Base-by-base conservation (phyloP, 2,888 invertebrate species). In the Pachycephus smyrnensis region DNA sequence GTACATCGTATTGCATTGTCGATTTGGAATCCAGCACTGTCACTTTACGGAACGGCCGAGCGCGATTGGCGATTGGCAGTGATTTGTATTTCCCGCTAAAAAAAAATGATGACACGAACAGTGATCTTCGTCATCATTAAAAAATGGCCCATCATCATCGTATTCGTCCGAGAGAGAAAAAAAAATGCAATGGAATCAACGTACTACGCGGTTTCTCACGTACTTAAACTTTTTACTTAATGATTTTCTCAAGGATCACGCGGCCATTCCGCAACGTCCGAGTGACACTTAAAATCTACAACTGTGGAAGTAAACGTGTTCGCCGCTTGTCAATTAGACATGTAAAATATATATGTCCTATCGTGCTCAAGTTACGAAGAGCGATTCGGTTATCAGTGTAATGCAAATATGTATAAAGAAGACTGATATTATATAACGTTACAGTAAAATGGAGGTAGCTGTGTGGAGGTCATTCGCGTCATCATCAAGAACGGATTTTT, bases 1-100 rank as follows among this genome's bases (percentile, higher is more conserved):
- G 88, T 90, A 91, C 90, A 91, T 90, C 83, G 86, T 91, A 89
- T 90, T 90, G 90, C 90, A 91, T 90, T 89, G 88, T 88, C 83
- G 87, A 88, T 91, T 90, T 90, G 89, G 89, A 90, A 89, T 90
- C 87, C 86, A 87, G 86, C 88, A 85, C 83, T 86, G 82, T 84
- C 86, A 79, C 83, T 75, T 84, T 81, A 84, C 84, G 81, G 83
- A 85, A 84, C 85, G 85, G 84, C 82, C 88, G 86, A 86, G 87
- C 85, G 81, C 76, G 75, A 74, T 32, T 68, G 76, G 75, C 36
- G 73, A 77, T 83, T 88, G 88, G 88, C 88, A 88, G 88, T 88
- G 85, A 78, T 80, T 69, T 73, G 81, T 77, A 71, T 71, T 32
- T 32, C 31, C 40, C 23, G 40, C 40, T 40, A 15, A 2, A 23